Evolutionary conservation across 2,797 vertebrate species (phyloP).

Genomic region (Parambassis ranga): DNA sequence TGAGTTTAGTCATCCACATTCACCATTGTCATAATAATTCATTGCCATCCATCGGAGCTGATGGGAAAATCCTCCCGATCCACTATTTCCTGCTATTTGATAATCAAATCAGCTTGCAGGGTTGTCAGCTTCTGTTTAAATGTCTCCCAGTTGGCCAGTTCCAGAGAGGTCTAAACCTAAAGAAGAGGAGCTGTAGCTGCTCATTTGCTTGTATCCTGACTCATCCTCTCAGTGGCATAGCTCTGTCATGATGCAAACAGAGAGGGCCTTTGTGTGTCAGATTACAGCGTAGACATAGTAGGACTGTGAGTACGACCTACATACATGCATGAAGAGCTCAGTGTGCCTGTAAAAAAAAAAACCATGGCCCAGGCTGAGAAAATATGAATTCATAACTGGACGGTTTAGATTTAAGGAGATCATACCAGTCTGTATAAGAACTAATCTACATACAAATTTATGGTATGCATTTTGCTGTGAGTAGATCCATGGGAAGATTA

Average conservation of each 20-base stretch:
- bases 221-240: constrained; percentile 18
- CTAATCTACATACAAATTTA: constrained; percentile 54
- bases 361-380: background rate
- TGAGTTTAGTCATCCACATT: too few species aligned
- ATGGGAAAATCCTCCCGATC: too few species aligned
- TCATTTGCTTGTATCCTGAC: constrained; percentile 3
- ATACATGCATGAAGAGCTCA: constrained; percentile 13
- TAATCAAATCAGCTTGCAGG: too few species aligned
- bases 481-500: background rate
- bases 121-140: too few species aligned
- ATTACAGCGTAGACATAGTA: constrained; percentile 25
- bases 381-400: background rate
- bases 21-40: too few species aligned
- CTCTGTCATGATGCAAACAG: constrained; percentile 16
- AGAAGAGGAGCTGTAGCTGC: background rate
- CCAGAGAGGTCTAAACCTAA: too few species aligned
- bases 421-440: background rate
- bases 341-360: constrained; percentile 4
- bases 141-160: too few species aligned
- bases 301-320: constrained; percentile 29
- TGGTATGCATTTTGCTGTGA: constrained; percentile 23
- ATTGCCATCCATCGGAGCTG: too few species aligned
- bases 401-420: background rate
- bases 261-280: constrained; percentile 40
- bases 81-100: too few species aligned